phyloP scores from a whole-genome alignment of 2,113 vertebrate genomes.

The Daubentonia madagascariensis region DNA sequence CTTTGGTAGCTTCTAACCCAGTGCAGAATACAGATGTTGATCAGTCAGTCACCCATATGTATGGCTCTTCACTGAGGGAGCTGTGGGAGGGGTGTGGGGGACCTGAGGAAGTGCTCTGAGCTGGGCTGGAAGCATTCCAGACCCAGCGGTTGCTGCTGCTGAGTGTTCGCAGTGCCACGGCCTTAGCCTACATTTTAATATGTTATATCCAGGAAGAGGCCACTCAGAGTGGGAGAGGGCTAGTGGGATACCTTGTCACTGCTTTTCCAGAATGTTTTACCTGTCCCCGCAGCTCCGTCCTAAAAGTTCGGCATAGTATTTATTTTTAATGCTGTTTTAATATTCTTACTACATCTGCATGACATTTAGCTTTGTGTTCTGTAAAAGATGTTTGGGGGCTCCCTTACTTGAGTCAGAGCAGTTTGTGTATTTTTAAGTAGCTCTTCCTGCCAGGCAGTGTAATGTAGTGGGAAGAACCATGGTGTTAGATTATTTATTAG shows the following conservation, averaged over 20 bases:
- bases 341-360: not conserved
- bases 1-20: not conserved
- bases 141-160: too few relatives aligned
- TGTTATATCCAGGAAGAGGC: not conserved
- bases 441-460: not conserved
- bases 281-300: too few relatives aligned
- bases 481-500: not conserved
- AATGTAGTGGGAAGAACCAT: not conserved
- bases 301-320: fast-evolving
- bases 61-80: too few relatives aligned
- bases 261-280: not conserved
- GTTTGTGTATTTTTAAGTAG: not conserved
- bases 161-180: not conserved
- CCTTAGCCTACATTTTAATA: not conserved
- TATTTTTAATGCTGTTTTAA: not conserved
- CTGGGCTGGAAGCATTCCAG: not conserved
- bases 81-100: not conserved
- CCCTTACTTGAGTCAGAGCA: not conserved
- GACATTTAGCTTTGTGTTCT: not conserved
- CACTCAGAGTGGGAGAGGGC: fast-evolving
- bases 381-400: not conserved
- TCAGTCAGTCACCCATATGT: not conserved
- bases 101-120: not conserved
- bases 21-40: not conserved
- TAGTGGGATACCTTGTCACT: not conserved